These are phyloP conservation scores for Chaetodon trifasciatus DNA, from an alignment of 2,797 vertebrate species.

Conservation along the genomic window DNA sequence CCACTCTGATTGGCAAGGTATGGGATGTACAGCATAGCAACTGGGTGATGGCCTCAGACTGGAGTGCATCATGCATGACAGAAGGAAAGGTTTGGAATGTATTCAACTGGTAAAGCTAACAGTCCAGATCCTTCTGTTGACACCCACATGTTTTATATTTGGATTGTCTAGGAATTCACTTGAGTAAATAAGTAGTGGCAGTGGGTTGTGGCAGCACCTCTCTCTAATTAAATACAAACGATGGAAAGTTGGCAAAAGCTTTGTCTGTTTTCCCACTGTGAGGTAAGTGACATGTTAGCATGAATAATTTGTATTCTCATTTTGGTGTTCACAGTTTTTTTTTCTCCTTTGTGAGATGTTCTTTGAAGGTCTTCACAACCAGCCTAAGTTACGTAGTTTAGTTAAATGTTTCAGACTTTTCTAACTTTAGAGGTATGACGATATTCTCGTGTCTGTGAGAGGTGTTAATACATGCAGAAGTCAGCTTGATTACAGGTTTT, in stretches of 20 bases:
- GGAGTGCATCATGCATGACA: background rate
- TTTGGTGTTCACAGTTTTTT: slow-evolving; percentile 30
- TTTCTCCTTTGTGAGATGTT: slow-evolving; percentile 12
- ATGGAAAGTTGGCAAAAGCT: slow-evolving; percentile 25
- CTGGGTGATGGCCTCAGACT: too few species aligned
- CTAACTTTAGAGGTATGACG: slow-evolving; percentile 65
- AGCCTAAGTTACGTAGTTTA: slow-evolving; percentile 37
- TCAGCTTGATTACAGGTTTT: slow-evolving; percentile 82
- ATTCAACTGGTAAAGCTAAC: background rate
- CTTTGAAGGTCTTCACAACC: slow-evolving; percentile 43
- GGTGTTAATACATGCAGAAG: slow-evolving; percentile 83
- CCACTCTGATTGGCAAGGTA: background rate
- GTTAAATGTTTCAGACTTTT: slow-evolving; percentile 61
- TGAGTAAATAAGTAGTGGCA: background rate
- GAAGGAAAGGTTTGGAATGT: background rate
- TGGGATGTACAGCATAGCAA: too few species aligned
- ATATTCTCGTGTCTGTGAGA: slow-evolving; percentile 70
- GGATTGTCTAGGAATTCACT: background rate
- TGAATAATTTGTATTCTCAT: slow-evolving; percentile 41
- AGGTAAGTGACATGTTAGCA: slow-evolving; percentile 44
- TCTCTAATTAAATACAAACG: slow-evolving; percentile 15
- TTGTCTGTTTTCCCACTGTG: slow-evolving; percentile 15
- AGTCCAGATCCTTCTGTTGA: background rate
- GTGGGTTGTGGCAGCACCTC: background rate
- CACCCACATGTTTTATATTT: background rate